Percentiles rank a stretch among this genome's conserved stretches.
phyloP scores from a whole-genome alignment of 2,797 vertebrate species.

The Harpagifer antarcticus region DNA sequence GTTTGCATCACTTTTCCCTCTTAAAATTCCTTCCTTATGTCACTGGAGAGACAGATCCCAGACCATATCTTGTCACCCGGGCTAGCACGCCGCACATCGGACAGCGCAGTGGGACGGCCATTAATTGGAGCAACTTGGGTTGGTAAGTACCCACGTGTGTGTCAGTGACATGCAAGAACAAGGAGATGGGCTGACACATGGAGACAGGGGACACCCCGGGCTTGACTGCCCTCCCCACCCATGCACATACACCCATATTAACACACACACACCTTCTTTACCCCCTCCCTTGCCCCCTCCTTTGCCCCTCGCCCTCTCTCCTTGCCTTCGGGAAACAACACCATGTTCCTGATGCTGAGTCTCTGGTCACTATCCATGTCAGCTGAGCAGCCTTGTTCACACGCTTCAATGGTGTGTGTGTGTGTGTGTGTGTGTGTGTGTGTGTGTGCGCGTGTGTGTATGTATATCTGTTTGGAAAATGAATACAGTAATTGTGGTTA shows the following conservation, averaged over 20 bases:
- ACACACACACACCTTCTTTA: conserved; percentile 8
- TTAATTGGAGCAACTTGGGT: conserved; percentile 96
- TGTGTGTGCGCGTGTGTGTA: conserved; percentile 7
- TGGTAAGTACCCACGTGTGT: conserved; percentile 89
- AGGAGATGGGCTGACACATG: conserved; percentile 82
- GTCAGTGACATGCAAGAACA: conserved; percentile 85
- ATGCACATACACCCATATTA: conserved; percentile 21
- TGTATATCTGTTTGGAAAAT: conserved; percentile 16
- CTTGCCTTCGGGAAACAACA: conserved; percentile 77
- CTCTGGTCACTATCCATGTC: conserved; percentile 74
- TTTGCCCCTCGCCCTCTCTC: conserved; percentile 50
- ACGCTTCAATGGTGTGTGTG: conserved; percentile 17
- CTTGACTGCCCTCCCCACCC: conserved; percentile 28
- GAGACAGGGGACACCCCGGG: conserved; percentile 84
- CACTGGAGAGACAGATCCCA: conserved; percentile 94
- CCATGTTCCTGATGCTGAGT: conserved; percentile 74
- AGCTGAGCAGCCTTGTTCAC: conserved; percentile 52
- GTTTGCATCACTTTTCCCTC: conserved; percentile 77
- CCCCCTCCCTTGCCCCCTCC: conserved; percentile 44
- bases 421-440: conserved; percentile 3
- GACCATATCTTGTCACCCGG: conserved; percentile 95
- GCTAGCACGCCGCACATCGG: conserved; percentile 86
- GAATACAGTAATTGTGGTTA: conserved; percentile 1
- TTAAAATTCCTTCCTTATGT: conserved; percentile 92
- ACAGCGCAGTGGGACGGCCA: conserved; percentile 94